A percentile compares a stretch with the other conserved stretches of the same genome.
phyloP scores from a whole-genome alignment of 2,113 vertebrate species.

The Ictalurus furcatus region DNA sequence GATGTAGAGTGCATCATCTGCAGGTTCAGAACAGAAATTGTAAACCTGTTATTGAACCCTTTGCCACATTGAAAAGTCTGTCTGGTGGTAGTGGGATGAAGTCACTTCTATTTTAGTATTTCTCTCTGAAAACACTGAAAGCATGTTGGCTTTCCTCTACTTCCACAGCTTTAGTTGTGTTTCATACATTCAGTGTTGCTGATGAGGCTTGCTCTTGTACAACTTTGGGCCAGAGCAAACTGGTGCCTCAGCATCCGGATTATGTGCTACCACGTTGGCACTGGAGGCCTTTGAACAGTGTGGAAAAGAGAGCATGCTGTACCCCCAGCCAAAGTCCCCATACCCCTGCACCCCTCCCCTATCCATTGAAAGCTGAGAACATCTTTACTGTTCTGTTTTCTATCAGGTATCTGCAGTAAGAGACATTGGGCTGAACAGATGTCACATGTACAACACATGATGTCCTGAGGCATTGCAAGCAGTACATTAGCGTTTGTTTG shows the following conservation, averaged over 20 bases:
- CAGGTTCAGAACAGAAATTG: background rate
- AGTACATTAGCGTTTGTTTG: background rate
- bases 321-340: background rate
- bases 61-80: background rate
- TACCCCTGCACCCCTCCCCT: background rate
- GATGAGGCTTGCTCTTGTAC: slow-evolving; percentile 7
- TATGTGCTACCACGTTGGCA: slow-evolving; percentile 23
- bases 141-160: background rate
- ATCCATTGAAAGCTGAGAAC: background rate
- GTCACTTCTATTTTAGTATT: background rate
- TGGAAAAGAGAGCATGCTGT: background rate
- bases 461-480: background rate
- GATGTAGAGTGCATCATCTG: background rate
- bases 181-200: background rate
- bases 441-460: background rate
- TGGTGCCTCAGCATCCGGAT: background rate
- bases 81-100: background rate
- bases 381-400: slow-evolving; percentile 9
- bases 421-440: background rate
- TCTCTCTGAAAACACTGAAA: background rate
- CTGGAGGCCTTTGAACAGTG: slow-evolving; percentile 24
- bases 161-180: background rate
- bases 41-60: background rate
- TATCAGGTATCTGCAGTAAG: background rate
- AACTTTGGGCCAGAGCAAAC: background rate